Percentiles rank a stretch among this genome's conserved stretches.
Evolutionary conservation across 2,888 invertebrate genomes (phyloP).

Genomic region (Acleris literana): DNA sequence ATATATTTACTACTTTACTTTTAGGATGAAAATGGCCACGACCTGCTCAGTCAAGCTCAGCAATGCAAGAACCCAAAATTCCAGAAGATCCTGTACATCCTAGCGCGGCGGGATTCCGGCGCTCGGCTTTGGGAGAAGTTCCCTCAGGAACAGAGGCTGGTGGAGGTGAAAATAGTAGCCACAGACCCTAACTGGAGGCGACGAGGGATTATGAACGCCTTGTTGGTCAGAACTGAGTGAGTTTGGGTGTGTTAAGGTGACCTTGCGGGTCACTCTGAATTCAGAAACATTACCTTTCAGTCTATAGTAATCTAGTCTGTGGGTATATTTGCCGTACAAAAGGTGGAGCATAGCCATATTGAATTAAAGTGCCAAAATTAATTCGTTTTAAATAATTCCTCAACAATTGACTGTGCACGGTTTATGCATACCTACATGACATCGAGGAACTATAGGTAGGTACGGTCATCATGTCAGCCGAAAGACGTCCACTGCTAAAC

Average conservation of each 20-base stretch:
- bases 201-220: slow-evolving; percentile 85
- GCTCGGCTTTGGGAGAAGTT: slow-evolving; percentile 83
- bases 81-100: slow-evolving; percentile 84
- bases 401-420: no score
- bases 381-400: no score
- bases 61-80: slow-evolving; percentile 85
- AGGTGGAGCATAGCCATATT: no score
- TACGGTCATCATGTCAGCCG: no score
- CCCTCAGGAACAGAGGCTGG: slow-evolving; percentile 77
- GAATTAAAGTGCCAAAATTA: no score
- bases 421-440: no score
- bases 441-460: no score
- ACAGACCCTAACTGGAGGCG: slow-evolving; percentile 87
- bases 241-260: slow-evolving; percentile 40
- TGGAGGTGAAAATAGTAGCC: slow-evolving; percentile 86
- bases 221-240: slow-evolving; percentile 86
- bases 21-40: slow-evolving; percentile 61
- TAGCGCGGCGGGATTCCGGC: slow-evolving; percentile 82
- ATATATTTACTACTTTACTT: slow-evolving; percentile 32
- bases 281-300: no score
- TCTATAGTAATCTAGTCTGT: no score
- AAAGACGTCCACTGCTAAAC: no score
- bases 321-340: no score
- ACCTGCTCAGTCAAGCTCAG: slow-evolving; percentile 69
- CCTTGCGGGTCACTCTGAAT: no score